A percentile compares a stretch with the other conserved stretches of the same genome.
Evolutionary conservation across 2,797 vertebrate species (phyloP).

Genomic region (Phrynocephalus guinanensis): DNA sequence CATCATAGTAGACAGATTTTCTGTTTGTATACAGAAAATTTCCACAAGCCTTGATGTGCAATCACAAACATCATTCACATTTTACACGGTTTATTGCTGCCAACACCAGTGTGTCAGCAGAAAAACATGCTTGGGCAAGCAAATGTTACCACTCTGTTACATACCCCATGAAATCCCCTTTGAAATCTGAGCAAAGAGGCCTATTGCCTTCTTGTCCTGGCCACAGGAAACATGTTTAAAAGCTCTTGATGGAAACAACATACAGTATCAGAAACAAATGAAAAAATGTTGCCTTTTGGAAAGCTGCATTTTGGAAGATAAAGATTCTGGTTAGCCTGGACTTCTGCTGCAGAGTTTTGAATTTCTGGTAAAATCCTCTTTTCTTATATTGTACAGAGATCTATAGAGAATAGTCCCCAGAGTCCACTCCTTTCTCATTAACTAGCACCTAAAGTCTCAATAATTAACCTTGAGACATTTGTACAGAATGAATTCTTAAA

Average conservation of each 20-base stretch:
- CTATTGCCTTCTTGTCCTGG: too few relatives aligned
- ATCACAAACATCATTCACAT: not conserved
- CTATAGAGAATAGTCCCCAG: too few relatives aligned
- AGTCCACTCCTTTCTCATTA: too few relatives aligned
- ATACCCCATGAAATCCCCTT: constrained; percentile 4
- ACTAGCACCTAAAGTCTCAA: too few relatives aligned
- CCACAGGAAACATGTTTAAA: not conserved
- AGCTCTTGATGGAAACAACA: not conserved
- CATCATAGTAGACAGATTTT: not conserved
- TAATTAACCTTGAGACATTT: too few relatives aligned
- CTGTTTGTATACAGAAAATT: not conserved
- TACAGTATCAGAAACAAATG: not conserved
- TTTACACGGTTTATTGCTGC: not conserved
- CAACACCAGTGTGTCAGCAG: not conserved
- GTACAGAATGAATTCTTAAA: too few relatives aligned
- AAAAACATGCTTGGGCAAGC: constrained; percentile 2
- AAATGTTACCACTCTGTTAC: not conserved
- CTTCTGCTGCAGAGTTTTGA: not conserved
- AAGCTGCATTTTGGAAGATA: not conserved
- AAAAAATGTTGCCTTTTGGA: not conserved
- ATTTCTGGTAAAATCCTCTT: too few relatives aligned
- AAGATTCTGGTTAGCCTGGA: not conserved
- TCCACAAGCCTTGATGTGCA: not conserved
- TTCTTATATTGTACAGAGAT: too few relatives aligned
- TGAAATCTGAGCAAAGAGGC: not conserved